Evolutionary conservation across 92 coral and sea anemone genomes (phyloP).

Genomic region (Ricordea florida): DNA sequence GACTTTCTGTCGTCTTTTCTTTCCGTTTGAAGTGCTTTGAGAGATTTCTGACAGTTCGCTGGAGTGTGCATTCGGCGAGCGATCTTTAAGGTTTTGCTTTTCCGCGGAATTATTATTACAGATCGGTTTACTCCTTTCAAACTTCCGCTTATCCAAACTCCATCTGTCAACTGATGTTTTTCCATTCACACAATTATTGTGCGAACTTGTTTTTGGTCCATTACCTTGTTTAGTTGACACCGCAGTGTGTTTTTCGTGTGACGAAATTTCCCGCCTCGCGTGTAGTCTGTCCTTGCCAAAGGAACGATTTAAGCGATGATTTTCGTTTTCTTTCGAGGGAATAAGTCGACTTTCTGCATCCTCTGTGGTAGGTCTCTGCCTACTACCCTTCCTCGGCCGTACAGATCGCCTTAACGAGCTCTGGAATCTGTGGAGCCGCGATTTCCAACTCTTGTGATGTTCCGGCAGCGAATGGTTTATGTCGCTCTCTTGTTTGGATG

Average conservation of each 20-base stretch:
- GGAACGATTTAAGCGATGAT: not conserved
- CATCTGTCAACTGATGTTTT: slow-evolving; percentile 60
- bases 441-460: slow-evolving; percentile 36
- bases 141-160: slow-evolving; percentile 29
- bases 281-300: slow-evolving; percentile 5
- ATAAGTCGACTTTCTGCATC: not conserved
- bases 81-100: slow-evolving; percentile 14
- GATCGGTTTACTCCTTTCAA: slow-evolving; percentile 41
- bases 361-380: not conserved
- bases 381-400: slow-evolving; percentile 30
- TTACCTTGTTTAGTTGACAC: slow-evolving; percentile 39
- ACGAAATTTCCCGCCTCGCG: slow-evolving; percentile 51
- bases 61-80: slow-evolving; percentile 5
- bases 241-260: slow-evolving; percentile 26
- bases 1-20: slow-evolving; percentile 32
- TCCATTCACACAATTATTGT: slow-evolving; percentile 49
- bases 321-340: not conserved
- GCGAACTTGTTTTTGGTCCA: slow-evolving; percentile 15
- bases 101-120: slow-evolving; percentile 37
- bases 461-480: slow-evolving; percentile 4
- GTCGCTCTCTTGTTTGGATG: not conserved
- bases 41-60: slow-evolving; percentile 15
- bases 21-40: not conserved
- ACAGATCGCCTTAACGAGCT: slow-evolving; percentile 43
- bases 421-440: slow-evolving; percentile 55